phyloP scores from a whole-genome alignment of 1,140 invertebrate genomes.

The Chironomus tepperi region DNA sequence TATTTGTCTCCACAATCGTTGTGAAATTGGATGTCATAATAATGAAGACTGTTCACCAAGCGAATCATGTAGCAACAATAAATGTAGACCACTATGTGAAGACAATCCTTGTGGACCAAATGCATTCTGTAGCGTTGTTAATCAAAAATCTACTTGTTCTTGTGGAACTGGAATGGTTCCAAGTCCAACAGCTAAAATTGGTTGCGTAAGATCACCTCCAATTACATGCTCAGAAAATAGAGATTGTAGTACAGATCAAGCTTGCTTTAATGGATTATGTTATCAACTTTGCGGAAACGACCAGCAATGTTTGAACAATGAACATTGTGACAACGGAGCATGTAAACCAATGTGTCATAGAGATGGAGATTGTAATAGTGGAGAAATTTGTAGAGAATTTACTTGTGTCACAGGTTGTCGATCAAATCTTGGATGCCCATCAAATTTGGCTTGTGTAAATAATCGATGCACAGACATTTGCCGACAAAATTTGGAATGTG shows the following conservation, averaged over 20 bases:
- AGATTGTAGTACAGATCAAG: slow-evolving; percentile 57
- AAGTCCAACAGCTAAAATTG: slow-evolving; percentile 72
- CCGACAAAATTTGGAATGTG: slow-evolving; percentile 64
- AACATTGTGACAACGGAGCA: slow-evolving; percentile 59
- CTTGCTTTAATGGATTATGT: slow-evolving; percentile 63
- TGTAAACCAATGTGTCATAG: slow-evolving; percentile 64
- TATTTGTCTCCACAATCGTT: slow-evolving; percentile 76
- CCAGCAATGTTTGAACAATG: slow-evolving; percentile 67
- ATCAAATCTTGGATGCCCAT: slow-evolving; percentile 65
- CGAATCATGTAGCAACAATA: slow-evolving; percentile 69
- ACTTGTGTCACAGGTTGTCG: slow-evolving; percentile 70
- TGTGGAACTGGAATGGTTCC: slow-evolving; percentile 70
- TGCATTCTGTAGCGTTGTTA: slow-evolving; percentile 66
- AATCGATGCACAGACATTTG: slow-evolving; percentile 71
- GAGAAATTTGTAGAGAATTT: slow-evolving; percentile 75
- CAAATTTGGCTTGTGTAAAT: slow-evolving; percentile 57
- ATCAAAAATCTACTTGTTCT: slow-evolving; percentile 72
- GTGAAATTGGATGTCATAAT: slow-evolving; percentile 72
- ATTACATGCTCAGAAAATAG: slow-evolving; percentile 59
- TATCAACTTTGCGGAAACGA: slow-evolving; percentile 65
- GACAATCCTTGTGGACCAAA: slow-evolving; percentile 74
- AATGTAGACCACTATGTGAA: slow-evolving; percentile 69
- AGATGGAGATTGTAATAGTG: slow-evolving; percentile 71
- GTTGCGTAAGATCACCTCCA: slow-evolving; percentile 67
- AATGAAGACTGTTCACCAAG: slow-evolving; percentile 79